These are phyloP conservation scores for Paramormyrops kingsleyae DNA, from an alignment of 2,113 vertebrate genomes.

Conservation along the genomic window DNA sequence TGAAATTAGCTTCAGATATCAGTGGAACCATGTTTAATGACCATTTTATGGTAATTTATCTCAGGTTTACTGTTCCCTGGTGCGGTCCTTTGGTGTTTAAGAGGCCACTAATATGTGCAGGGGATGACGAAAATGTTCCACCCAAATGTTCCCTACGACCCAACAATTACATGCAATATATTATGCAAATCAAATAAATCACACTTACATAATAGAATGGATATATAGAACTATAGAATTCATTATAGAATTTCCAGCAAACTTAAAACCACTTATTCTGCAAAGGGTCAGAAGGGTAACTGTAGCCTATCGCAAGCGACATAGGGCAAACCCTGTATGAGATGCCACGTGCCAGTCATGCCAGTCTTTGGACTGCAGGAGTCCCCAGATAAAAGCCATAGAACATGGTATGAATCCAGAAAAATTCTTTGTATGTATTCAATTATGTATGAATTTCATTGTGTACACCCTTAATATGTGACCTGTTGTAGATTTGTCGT, in stretches of 20 bases:
- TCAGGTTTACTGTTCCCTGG: constrained; percentile 1
- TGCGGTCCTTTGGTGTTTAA: not conserved
- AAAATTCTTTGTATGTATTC: not conserved
- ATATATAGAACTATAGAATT: not conserved
- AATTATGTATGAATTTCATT: not conserved
- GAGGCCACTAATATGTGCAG: not conserved
- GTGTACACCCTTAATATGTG: not conserved
- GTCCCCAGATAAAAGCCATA: not conserved
- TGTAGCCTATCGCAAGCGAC: not conserved
- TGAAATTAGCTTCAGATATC: not conserved
- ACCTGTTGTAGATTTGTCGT: not conserved
- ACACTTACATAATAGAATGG: not conserved
- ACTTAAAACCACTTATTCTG: not conserved
- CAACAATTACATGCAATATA: not conserved
- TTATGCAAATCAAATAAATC: not conserved
- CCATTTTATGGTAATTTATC: not conserved
- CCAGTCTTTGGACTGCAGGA: not conserved
- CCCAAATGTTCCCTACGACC: not conserved
- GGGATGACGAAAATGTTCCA: not conserved
- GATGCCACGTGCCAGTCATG: not conserved
- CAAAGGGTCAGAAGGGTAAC: not conserved
- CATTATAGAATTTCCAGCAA: not conserved
- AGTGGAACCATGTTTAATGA: not conserved
- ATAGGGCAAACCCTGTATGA: not conserved
- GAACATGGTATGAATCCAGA: not conserved